These are phyloP conservation scores for Monoplex corrugatus DNA, from an alignment of 2,888 invertebrate genomes.

Conservation along the genomic window DNA sequence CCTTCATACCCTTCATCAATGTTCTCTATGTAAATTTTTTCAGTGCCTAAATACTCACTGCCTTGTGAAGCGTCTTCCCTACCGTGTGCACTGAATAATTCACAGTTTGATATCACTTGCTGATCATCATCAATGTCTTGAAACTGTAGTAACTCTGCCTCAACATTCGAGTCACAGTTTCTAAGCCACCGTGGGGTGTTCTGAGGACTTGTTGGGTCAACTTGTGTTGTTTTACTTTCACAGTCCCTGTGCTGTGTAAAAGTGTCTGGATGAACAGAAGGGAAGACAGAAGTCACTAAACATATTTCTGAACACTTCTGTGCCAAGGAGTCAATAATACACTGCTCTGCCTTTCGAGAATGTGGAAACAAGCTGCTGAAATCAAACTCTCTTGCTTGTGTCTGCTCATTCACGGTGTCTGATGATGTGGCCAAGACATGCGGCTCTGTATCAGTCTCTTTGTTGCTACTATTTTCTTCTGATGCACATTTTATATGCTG, in stretches of 20 bases:
- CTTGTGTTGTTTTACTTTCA: not conserved
- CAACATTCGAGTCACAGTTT: not conserved
- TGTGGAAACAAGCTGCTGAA: conserved; percentile 20
- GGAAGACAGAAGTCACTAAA: not conserved
- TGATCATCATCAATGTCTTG: not conserved
- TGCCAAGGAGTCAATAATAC: not conserved
- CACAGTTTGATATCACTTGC: not conserved
- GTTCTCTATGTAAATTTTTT: not conserved
- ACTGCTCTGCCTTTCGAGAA: not conserved
- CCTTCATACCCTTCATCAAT: not conserved
- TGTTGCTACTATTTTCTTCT: not conserved
- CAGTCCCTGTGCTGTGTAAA: not conserved
- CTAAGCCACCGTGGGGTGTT: not conserved
- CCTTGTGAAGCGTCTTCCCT: not conserved
- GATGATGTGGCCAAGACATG: not conserved
- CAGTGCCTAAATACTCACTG: not conserved
- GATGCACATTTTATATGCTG: not conserved
- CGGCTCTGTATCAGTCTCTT: not conserved
- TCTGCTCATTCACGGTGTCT: not conserved
- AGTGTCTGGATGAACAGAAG: not conserved
- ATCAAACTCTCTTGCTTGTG: conserved; percentile 16
- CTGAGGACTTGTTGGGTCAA: not conserved
- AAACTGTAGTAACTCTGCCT: not conserved
- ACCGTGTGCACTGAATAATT: not conserved
- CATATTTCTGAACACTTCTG: not conserved